phyloP scores from a whole-genome alignment of 1,140 invertebrate species.

The Cydia fagiglandana region DNA sequence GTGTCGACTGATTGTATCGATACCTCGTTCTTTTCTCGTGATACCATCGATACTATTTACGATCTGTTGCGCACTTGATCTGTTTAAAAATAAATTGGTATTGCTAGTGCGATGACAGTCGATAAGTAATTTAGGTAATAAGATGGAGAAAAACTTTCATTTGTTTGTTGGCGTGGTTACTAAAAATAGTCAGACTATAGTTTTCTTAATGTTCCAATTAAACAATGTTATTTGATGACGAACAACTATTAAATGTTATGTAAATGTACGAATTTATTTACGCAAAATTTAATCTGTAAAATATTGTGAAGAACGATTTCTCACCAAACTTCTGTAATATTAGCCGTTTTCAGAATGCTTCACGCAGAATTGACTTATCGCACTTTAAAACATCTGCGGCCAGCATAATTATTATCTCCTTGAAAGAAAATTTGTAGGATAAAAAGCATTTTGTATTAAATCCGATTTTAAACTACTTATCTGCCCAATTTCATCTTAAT shows the following conservation, averaged over 20 bases:
- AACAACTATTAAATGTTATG: too few relatives aligned
- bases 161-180: background rate
- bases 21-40: conserved; percentile 2
- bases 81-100: conserved; percentile 31
- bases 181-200: background rate
- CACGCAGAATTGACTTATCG: too few relatives aligned
- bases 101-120: conserved; percentile 27
- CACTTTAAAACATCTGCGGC: too few relatives aligned
- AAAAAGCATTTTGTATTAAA: background rate
- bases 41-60: conserved; percentile 27
- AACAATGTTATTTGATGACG: too few relatives aligned
- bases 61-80: conserved; percentile 17
- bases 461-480: background rate
- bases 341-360: too few relatives aligned
- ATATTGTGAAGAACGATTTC: background rate
- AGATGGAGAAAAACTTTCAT: background rate
- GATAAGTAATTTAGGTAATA: conserved; percentile 11
- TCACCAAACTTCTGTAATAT: too few relatives aligned
- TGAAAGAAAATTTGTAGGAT: too few relatives aligned
- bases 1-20: conserved; percentile 26
- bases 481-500: background rate
- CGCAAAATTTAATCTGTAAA: background rate
- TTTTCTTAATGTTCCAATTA: background rate
- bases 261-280: too few relatives aligned
- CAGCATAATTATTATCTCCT: too few relatives aligned